Evolutionary conservation across 2,113 vertebrate genomes (phyloP), one percentile per base, ranked within the genome.

Genomic region (Otus sunia): DNA sequence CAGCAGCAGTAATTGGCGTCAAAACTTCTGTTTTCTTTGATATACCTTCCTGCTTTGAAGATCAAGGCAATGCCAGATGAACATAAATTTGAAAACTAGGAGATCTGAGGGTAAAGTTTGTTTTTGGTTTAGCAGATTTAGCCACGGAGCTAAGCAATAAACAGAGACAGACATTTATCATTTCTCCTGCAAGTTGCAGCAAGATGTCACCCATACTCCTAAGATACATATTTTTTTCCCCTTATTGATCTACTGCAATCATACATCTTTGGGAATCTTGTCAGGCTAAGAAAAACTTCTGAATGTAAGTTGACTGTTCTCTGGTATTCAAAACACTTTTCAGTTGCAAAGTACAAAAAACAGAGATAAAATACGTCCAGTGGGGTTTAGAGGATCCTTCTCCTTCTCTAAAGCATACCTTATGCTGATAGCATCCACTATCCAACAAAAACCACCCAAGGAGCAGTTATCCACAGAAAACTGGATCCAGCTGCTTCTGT

Each of bases 1-100:
- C 89, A 94, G 92, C 81, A 79, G 81, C 94, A 93, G 72, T 96
- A 97, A 97, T 96, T 96, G 96, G 84, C 95, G 96, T 97, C 92
- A 90, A 92, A 97, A 29, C n/a, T 91, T 86, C 88, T 85, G 86
- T 91, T 95, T 87, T 62, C 45, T 97, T 96, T 96, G 94, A 96
- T 95, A 86, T 56, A 92, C 77, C 49, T 92, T 90, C 45, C 62
- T 91, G 37, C 94, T 97, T 96, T 97, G 96, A 97, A 97, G 96
- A 96, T 97, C 91, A 97, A 95, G 96, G 92, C 71, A 69, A 94
- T 72, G 83, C 73, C 76, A 71, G 79, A 78, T 91, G 58, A 95
- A 92, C 85, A 74, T 73, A 90, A 96, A 94, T 95, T 79, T 96
- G 88, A 96, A 78, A 92, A 88, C 67, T 55, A 66, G 58, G 58